A percentile compares a stretch with the other conserved stretches of the same genome.
Conservation (phyloP, 35 echinoderm and acorn worm genomes). For the Ophiothrix spiculata region DNA sequence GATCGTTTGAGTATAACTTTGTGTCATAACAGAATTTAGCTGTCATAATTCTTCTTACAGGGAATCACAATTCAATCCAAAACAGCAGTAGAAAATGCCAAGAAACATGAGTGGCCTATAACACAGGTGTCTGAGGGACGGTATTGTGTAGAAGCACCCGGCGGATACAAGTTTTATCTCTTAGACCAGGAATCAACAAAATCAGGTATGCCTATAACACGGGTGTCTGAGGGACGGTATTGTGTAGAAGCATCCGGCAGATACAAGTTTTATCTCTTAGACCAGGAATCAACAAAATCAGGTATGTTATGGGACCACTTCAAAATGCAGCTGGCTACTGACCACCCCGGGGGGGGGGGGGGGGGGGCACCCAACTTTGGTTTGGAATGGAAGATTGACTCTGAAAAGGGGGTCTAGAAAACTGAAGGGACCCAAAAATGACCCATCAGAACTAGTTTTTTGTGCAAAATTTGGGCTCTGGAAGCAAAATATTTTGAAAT, state of each 20-base stretch:
- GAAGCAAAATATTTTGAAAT: no score
- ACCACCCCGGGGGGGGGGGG: no score
- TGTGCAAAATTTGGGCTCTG: no score
- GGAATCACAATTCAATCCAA: slow-evolving; percentile 87
- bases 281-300: slow-evolving; percentile 41
- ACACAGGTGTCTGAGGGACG: slow-evolving; percentile 32
- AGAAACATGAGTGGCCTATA: slow-evolving; percentile 54
- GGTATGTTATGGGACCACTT: no score
- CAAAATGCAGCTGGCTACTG: no score
- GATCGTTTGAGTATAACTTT: no score
- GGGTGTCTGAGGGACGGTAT: slow-evolving; percentile 39
- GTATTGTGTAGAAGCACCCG: slow-evolving; percentile 58
- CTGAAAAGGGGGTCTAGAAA: no score
- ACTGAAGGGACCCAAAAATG: no score
- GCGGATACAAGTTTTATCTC: slow-evolving; percentile 81
- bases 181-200: slow-evolving; percentile 43
- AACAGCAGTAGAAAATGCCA: slow-evolving; percentile 57
- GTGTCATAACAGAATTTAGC: no score
- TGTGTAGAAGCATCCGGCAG: slow-evolving; percentile 63
- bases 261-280: slow-evolving; percentile 75
- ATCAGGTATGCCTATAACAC: slow-evolving; percentile 63
- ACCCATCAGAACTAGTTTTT: no score
- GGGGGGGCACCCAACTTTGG: no score
- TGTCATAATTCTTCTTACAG: slow-evolving; percentile 29
- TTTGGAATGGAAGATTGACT: no score